Base-by-base conservation (phyloP, 2,888 invertebrate species). In the Pterostichus madidus region DNA sequence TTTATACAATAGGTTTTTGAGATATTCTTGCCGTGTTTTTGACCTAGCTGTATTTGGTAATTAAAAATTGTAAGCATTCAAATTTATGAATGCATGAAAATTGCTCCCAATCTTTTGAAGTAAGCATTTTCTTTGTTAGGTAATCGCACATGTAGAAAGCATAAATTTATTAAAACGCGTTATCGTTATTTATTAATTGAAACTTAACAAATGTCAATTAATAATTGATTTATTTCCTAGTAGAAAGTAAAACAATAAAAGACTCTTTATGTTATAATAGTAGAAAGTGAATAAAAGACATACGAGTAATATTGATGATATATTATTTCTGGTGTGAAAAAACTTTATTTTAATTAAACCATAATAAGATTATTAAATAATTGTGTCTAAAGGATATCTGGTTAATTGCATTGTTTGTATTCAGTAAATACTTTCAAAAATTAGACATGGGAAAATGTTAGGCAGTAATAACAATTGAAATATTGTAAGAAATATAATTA, bases 401-500 rank as follows among this genome's bases (percentile, higher is more conserved):
- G 35, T 13, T 64, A 64, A 35, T 64, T 35, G 2, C 32, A 64
- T 64, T 64, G 64, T 64, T 64, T 10, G 13, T 13, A 64, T 64
- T 35, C 64, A 52, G 10, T 10, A 61, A 6, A 64, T 15, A 64
- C 39, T 64, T 64, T 64, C 64, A 64, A 64, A 64, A 35, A 64
- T 64, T 39, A 64, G 64, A 64, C 64, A 39, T 64, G 64, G 64
- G 64, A 64, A 39, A 39, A 32, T 11, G n/a, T 35, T 64, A 35
- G 35, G 39, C 3, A 5, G 56, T 6, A 15, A 39, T 64, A 32
- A 64, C 39, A 64, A 2, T 15, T 64, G 56, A 64, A 64, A 64
- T 64, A 56, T 15, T 56, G 13, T 10, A 39, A 8, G 13, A 64
- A 39, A 31, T 8, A 11, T 31, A 59, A 64, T 64, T 64, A 64